Conservation (phyloP, 1,140 invertebrate genomes). For the Brachionus calyciflorus region DNA sequence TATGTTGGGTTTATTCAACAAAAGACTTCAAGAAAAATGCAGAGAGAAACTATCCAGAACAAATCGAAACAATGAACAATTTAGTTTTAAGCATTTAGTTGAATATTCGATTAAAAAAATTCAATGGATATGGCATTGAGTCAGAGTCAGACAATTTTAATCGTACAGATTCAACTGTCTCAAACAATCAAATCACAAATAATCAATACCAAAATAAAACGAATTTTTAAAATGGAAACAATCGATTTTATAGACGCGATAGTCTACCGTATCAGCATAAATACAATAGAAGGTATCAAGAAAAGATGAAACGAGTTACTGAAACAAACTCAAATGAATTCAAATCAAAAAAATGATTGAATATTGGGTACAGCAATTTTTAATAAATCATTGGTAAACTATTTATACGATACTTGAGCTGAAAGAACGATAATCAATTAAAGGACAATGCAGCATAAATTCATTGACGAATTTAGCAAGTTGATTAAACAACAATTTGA, state of each 20-base stretch:
- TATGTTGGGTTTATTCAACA: no score
- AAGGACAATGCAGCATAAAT: background rate
- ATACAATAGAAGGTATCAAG: background rate
- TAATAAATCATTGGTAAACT: slow-evolving; percentile 1
- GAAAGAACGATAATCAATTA: slow-evolving; percentile 21
- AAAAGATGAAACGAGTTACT: background rate
- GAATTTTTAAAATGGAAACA: background rate
- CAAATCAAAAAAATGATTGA: background rate
- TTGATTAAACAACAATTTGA: slow-evolving; percentile 14
- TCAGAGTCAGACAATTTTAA: background rate
- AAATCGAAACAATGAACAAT: no score
- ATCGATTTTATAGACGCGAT: slow-evolving; percentile 2
- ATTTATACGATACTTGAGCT: slow-evolving; percentile 1
- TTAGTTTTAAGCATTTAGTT: no score
- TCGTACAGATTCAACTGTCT: background rate
- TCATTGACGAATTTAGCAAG: slow-evolving; percentile 19
- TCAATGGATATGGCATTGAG: no score
- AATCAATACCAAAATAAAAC: background rate
- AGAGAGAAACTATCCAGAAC: no score
- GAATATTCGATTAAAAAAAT: no score
- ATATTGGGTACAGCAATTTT: slow-evolving; percentile 18
- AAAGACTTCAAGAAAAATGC: no score
- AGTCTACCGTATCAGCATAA: slow-evolving; percentile 6
- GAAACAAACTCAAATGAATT: slow-evolving; percentile 1
- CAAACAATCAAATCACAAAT: background rate